Conservation (phyloP, 2,888 invertebrate species). For the Lasioglossum leucozonium region DNA sequence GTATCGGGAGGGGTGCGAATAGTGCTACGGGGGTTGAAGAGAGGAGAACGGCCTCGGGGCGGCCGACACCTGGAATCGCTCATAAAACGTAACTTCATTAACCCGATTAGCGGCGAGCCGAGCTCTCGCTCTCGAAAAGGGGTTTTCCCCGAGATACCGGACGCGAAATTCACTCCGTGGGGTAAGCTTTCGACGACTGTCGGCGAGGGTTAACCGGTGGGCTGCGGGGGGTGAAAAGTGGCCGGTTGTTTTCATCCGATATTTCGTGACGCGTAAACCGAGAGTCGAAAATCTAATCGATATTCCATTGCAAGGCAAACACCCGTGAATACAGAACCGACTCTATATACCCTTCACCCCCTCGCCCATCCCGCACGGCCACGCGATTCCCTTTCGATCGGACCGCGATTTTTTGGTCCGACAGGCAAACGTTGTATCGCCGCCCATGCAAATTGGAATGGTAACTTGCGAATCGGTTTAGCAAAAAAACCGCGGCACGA, state of each 20-base stretch:
- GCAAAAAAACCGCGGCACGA: neutral
- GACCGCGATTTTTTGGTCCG: neutral
- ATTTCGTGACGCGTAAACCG: constrained; percentile 70
- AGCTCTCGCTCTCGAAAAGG: constrained; percentile 27
- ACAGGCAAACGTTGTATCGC: constrained; percentile 17
- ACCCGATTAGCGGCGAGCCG: constrained; percentile 55
- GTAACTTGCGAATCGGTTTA: constrained; percentile 37
- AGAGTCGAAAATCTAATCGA: constrained; percentile 70
- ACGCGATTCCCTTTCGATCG: constrained; percentile 10
- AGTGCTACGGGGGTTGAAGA: neutral
- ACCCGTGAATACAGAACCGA: constrained; percentile 55
- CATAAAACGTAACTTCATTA: constrained; percentile 69
- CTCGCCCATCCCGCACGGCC: neutral
- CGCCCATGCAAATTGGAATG: constrained; percentile 44
- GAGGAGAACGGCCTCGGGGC: constrained; percentile 16
- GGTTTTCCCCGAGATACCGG: constrained; percentile 48
- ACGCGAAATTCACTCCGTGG: constrained; percentile 54
- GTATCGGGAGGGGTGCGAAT: neutral
- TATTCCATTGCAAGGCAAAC: constrained; percentile 69
- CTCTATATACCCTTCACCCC: neutral
- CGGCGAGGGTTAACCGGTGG: constrained; percentile 55
- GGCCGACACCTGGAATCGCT: constrained; percentile 50
- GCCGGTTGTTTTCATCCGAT: constrained; percentile 63
- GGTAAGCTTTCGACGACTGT: constrained; percentile 43
- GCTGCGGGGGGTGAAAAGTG: neutral